phyloP scores from a whole-genome alignment of 2,113 vertebrate species.

The Nothocercus julius region DNA sequence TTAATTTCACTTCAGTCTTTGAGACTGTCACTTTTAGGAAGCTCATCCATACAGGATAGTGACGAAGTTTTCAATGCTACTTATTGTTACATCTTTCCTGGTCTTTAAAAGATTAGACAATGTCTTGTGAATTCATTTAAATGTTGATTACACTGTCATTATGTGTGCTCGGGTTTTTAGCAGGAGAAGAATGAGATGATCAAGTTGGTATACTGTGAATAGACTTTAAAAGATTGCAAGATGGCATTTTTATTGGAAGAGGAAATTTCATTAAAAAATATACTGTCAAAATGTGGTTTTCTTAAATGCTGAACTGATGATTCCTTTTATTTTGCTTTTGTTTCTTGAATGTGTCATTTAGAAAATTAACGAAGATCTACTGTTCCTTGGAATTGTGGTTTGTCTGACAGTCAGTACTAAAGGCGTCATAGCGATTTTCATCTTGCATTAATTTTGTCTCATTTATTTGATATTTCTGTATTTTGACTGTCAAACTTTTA shows the following conservation, averaged over 20 bases:
- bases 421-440: neutral
- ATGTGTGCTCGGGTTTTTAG: constrained; percentile 34
- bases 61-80: neutral
- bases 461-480: neutral
- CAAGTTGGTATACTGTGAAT: constrained; percentile 65
- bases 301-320: constrained; percentile 67
- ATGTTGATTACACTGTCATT: constrained; percentile 62
- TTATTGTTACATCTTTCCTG: constrained; percentile 24
- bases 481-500: neutral
- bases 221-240: constrained; percentile 66
- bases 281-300: constrained; percentile 58
- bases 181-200: constrained; percentile 71
- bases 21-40: neutral
- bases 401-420: neutral
- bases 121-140: constrained; percentile 45
- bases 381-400: neutral
- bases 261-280: constrained; percentile 63
- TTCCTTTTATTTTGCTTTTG: constrained; percentile 71
- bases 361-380: constrained; percentile 55
- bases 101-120: constrained; percentile 29
- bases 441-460: neutral
- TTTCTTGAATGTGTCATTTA: constrained; percentile 71
- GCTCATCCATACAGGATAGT: neutral
- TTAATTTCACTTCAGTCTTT: constrained; percentile 1
- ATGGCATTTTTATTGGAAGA: constrained; percentile 61